Evolutionary conservation across 1,140 invertebrate species (phyloP).

Genomic region (Uloborus diversus): DNA sequence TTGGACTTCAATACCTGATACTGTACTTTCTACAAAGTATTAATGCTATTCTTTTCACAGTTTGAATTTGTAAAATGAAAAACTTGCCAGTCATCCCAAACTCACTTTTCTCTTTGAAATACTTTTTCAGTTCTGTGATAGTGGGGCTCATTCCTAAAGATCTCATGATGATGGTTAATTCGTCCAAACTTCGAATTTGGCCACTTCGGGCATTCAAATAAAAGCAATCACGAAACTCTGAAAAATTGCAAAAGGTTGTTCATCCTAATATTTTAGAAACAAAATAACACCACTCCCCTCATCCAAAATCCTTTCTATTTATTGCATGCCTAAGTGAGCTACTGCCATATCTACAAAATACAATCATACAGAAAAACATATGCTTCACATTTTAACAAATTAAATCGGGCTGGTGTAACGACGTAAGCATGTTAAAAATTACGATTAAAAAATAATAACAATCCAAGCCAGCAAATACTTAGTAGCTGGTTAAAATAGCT

Average conservation of each 20-base stretch:
- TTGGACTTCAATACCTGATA: too few relatives aligned
- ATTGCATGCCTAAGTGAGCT: neutral
- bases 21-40: too few relatives aligned
- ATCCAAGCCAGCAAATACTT: too few relatives aligned
- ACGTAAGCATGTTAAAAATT: neutral
- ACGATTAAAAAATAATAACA: too few relatives aligned
- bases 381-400: neutral
- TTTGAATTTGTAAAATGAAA: too few relatives aligned
- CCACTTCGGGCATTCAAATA: constrained; percentile 84
- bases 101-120: constrained; percentile 82
- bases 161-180: constrained; percentile 91
- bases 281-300: neutral
- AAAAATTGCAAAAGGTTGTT: constrained; percentile 34
- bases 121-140: constrained; percentile 85
- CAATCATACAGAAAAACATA: neutral
- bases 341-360: neutral
- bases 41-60: too few relatives aligned
- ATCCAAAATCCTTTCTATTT: constrained; percentile 1
- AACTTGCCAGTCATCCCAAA: too few relatives aligned
- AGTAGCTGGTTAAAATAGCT: too few relatives aligned
- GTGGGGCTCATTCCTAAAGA: constrained; percentile 93
- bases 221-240: constrained; percentile 62
- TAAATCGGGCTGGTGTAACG: neutral
- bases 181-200: constrained; percentile 85
- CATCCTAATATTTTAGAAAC: neutral